Conservation (phyloP, 2,113 vertebrate genomes). For the Podilymbus podiceps region DNA sequence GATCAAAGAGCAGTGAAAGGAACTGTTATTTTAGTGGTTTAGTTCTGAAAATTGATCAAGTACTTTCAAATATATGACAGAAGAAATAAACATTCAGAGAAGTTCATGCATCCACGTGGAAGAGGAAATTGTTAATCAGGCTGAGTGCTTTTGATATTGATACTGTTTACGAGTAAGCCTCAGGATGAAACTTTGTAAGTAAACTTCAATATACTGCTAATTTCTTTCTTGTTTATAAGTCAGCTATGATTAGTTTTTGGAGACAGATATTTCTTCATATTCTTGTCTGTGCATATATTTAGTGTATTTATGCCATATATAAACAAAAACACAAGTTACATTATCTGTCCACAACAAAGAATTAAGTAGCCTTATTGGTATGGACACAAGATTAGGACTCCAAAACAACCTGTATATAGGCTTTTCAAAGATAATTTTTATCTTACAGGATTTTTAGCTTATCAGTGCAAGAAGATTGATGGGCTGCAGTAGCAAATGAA, state of each 20-base stretch:
- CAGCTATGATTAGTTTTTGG: neutral
- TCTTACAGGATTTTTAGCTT: neutral
- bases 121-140: constrained; percentile 19
- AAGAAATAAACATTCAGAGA: constrained; percentile 8
- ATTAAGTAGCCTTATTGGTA: neutral
- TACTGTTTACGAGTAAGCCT: neutral
- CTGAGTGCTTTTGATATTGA: neutral
- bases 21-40: constrained; percentile 20
- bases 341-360: neutral
- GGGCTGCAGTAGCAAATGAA: neutral
- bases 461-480: neutral
- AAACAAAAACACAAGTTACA: neutral
- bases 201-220: neutral
- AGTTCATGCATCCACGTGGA: neutral
- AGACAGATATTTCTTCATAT: neutral
- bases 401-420: neutral
- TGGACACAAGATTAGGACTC: neutral
- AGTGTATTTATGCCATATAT: neutral
- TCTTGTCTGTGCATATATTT: neutral
- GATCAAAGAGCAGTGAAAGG: constrained; percentile 51
- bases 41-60: constrained; percentile 13
- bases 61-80: constrained; percentile 38
- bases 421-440: neutral
- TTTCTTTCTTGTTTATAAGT: constrained; percentile 7
- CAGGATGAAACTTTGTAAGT: neutral